Evolutionary conservation across 1,140 invertebrate genomes (phyloP).

Genomic region (Heliconius melpomene): DNA sequence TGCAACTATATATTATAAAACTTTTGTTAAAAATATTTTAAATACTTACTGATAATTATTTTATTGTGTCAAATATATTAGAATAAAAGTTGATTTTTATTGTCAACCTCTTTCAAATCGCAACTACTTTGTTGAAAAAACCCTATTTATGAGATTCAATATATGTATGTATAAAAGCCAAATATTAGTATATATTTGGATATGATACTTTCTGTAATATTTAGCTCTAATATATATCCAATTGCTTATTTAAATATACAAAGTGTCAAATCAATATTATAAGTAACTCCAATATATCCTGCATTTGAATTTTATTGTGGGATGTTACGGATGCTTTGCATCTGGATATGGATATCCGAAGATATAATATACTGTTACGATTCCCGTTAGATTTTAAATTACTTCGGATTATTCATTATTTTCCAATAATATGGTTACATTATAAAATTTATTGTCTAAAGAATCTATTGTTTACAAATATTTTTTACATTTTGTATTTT

Average conservation of each 20-base stretch:
- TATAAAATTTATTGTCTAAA: too few species aligned
- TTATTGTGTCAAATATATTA: slow-evolving; percentile 2
- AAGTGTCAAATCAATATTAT: background rate
- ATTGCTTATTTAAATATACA: background rate
- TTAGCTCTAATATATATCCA: too few species aligned
- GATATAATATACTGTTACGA: too few species aligned
- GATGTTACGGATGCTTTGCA: too few species aligned
- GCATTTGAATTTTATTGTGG: background rate
- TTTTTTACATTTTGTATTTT: too few species aligned
- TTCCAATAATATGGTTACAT: too few species aligned
- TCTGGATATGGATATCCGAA: too few species aligned
- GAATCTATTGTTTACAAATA: too few species aligned
- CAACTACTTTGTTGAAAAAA: background rate
- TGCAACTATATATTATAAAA: background rate
- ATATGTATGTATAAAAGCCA: background rate
- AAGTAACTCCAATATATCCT: background rate
- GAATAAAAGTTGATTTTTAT: slow-evolving; percentile 11
- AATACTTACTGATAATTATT: slow-evolving; percentile 10
- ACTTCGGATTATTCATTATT: too few species aligned
- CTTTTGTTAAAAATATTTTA: background rate
- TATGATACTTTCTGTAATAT: too few species aligned
- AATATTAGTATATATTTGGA: background rate
- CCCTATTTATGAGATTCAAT: too few species aligned
- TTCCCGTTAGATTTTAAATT: too few species aligned
- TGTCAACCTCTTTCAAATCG: slow-evolving; percentile 5